Percentiles rank a stretch among this genome's conserved stretches.
These are phyloP conservation scores for Rhynchonycteris naso DNA, from an alignment of 2,797 vertebrate species.

Conservation along the genomic window DNA sequence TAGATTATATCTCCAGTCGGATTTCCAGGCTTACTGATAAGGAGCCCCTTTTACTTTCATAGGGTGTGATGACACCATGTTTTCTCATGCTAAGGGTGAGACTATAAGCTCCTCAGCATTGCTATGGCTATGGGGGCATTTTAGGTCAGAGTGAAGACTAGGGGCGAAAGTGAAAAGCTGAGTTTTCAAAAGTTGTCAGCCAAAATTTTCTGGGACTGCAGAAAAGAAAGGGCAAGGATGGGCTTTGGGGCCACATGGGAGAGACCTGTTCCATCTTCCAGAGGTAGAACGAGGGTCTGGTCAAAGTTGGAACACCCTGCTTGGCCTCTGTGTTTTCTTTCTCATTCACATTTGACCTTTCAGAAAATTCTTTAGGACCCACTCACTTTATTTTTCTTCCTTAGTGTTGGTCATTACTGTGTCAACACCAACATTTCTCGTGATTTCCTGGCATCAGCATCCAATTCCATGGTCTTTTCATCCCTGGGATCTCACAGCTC, in stretches of 20 bases:
- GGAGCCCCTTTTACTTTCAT: not conserved
- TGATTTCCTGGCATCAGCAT: not conserved
- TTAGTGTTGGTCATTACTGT: not conserved
- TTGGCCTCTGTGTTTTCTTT: not conserved
- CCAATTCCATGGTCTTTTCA: not conserved
- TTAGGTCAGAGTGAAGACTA: not conserved
- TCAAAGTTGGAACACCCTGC: not conserved
- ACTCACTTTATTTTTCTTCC: not conserved
- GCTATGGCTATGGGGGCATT: not conserved
- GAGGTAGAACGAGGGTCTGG: not conserved
- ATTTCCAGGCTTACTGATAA: not conserved
- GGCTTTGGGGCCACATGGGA: not conserved
- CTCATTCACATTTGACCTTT: not conserved
- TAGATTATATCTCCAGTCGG: not conserved
- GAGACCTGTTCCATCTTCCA: no score
- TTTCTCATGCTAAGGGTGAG: not conserved
- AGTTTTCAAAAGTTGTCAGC: not conserved
- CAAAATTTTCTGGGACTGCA: not conserved
- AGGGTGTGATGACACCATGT: not conserved
- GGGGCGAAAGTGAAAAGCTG: not conserved
- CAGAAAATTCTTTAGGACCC: not conserved
- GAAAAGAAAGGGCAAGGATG: no score
- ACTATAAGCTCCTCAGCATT: rapidly evolving
- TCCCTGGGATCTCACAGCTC: not conserved
- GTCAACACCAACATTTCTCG: not conserved